Base-by-base conservation (phyloP, 1,140 invertebrate species). In the Ostrea denselamellosa region DNA sequence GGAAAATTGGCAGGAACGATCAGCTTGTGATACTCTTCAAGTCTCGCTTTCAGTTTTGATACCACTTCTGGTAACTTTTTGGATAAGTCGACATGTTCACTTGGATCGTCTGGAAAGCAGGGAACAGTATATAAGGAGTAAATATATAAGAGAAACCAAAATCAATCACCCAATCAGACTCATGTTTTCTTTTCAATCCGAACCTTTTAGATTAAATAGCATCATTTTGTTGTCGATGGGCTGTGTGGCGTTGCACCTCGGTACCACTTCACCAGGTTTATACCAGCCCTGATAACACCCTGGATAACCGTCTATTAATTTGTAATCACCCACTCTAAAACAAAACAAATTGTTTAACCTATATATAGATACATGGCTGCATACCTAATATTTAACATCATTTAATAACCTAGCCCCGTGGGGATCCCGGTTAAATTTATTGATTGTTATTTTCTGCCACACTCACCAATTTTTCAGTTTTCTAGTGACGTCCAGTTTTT, bases 211-310 rank as follows among this genome's bases (percentile, higher is more conserved):
- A 28, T 85, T 85, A 44, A 85, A 85, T 0, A 85, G 54, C 83
- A 85, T 85, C 28, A 58, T 17, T 62, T 62, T 85, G 53, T 85
- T 54, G 3, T 9, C 54, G 28, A 58, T 62, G 9, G 17, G 25
- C 7, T 7, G 19, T 5, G 53, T 56, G 25, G 12, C 14, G 7
- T 83, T 54, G 10, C 53, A 44, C 0, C 10, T 17, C 8, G 8
- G 10, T 10, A 62, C 86, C 53, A 83, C 68, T 19, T 86, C 65
- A 4, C 81, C n/a, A 25, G 89, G 88, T 7, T 90, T 90, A 52
- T 91, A 91, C 90, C 89, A 91, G 17, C 58, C 84, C n/a, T 87
- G 83, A 25, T 88, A 91, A 2, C 25, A 22, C 3, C 90, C 90
- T 10, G 90, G 89, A 58, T 83, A 87, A 12, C 90, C 90, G 44